These are phyloP conservation scores for Sinocyclocheilus anophthalmus DNA, from an alignment of 2,113 vertebrate genomes.

Conservation along the genomic window DNA sequence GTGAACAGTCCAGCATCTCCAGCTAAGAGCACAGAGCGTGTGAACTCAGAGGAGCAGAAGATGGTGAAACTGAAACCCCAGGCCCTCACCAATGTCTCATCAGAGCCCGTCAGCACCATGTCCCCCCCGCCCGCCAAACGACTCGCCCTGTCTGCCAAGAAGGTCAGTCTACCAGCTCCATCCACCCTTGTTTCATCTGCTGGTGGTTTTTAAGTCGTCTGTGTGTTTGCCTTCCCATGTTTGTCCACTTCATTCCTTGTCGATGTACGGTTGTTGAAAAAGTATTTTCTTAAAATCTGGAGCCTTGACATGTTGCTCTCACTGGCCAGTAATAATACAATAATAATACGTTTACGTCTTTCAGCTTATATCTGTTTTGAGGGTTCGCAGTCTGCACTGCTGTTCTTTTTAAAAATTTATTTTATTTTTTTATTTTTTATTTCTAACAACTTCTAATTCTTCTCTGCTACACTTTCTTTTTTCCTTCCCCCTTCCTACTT, in stretches of 20 bases:
- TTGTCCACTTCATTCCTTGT: neutral
- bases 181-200: neutral
- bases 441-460: constrained; percentile 84
- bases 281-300: neutral
- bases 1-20: constrained; percentile 68
- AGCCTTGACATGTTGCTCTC: neutral
- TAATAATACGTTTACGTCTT: neutral
- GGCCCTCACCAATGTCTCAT: constrained; percentile 56
- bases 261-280: neutral
- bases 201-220: too few relatives aligned
- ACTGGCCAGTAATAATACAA: neutral
- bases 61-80: constrained; percentile 72
- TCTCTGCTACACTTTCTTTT: constrained; percentile 76
- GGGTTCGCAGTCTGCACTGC: constrained; percentile 50
- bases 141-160: constrained; percentile 84
- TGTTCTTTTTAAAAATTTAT: constrained; percentile 66
- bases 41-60: constrained; percentile 65
- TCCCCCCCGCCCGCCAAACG: constrained; percentile 88
- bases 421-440: constrained; percentile 75
- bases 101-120: constrained; percentile 74
- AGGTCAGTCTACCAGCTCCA: constrained; percentile 76
- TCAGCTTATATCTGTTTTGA: constrained; percentile 56
- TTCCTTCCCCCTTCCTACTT: constrained; percentile 65
- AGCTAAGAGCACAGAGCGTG: constrained; percentile 60
- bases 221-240: constrained; percentile 12